phyloP scores from a whole-genome alignment of 2,888 invertebrate genomes.

The Cepaea hortensis region DNA sequence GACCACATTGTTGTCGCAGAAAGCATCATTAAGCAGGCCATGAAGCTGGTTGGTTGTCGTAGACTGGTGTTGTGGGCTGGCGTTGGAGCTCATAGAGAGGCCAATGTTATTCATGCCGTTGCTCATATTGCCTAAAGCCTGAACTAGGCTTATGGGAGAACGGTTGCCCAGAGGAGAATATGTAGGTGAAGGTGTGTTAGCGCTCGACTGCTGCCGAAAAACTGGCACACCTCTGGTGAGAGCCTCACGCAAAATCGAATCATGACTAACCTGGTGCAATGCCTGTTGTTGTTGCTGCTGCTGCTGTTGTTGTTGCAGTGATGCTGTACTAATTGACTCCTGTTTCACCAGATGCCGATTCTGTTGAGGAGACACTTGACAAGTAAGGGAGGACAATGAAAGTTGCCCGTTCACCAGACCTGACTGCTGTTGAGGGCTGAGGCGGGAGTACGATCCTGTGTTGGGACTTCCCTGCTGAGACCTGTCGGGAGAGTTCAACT shows the following conservation, averaged over 20 bases:
- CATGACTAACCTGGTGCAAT: slow-evolving; percentile 62
- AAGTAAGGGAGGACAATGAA: slow-evolving; percentile 54
- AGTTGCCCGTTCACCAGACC: slow-evolving; percentile 32
- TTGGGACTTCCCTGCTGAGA: slow-evolving; percentile 57
- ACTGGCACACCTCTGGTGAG: slow-evolving; percentile 58
- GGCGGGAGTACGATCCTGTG: slow-evolving; percentile 56
- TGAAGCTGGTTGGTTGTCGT: slow-evolving; percentile 18
- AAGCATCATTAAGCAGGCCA: slow-evolving; percentile 14
- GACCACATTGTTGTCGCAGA: neutral
- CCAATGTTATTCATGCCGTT: slow-evolving; percentile 25
- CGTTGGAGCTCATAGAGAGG: slow-evolving; percentile 32
- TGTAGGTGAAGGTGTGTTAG: slow-evolving; percentile 43
- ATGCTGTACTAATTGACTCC: slow-evolving; percentile 42
- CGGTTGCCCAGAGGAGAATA: slow-evolving; percentile 32
- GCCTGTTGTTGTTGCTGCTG: slow-evolving; percentile 61
- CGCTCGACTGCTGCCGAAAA: slow-evolving; percentile 47
- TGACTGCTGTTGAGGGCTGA: slow-evolving; percentile 53
- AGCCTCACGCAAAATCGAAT: slow-evolving; percentile 67
- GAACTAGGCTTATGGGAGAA: slow-evolving; percentile 31
- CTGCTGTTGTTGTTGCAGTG: slow-evolving; percentile 58
- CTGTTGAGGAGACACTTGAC: slow-evolving; percentile 62
- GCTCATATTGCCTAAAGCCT: slow-evolving; percentile 45
- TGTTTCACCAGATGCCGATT: slow-evolving; percentile 39
- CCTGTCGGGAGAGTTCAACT: slow-evolving; percentile 59
- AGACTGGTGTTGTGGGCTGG: slow-evolving; percentile 39